Evolutionary conservation across 2,888 invertebrate genomes (phyloP).

Genomic region (Achlya flavicornis): DNA sequence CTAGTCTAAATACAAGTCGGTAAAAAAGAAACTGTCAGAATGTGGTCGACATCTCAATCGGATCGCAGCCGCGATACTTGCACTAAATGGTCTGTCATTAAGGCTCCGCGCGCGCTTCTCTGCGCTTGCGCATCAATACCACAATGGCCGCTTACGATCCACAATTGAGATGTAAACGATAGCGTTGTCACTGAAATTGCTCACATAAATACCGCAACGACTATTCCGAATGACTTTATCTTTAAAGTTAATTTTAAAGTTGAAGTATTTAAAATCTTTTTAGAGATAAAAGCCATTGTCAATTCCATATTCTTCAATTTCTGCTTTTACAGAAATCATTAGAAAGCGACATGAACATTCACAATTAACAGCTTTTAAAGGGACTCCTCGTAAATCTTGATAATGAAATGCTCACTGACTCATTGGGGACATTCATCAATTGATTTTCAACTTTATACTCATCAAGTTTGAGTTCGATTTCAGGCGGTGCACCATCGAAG

Average conservation of each 20-base stretch:
- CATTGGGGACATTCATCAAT: slow-evolving; percentile 29
- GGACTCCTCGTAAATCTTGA: slow-evolving; percentile 78
- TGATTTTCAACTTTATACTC: slow-evolving; percentile 40
- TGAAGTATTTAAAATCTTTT: not conserved
- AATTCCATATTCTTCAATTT: slow-evolving; percentile 20
- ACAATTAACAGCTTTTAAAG: slow-evolving; percentile 76
- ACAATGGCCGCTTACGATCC: slow-evolving; percentile 60
- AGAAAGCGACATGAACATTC: slow-evolving; percentile 65
- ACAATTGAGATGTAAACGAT: slow-evolving; percentile 57
- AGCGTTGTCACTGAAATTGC: slow-evolving; percentile 31
- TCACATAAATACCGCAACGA: slow-evolving; percentile 26
- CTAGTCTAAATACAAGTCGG: slow-evolving; percentile 51
- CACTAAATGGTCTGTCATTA: slow-evolving; percentile 73
- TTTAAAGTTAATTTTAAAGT: not conserved
- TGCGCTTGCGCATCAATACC: slow-evolving; percentile 45
- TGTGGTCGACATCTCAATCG: slow-evolving; percentile 63
- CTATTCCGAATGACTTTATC: slow-evolving; percentile 18
- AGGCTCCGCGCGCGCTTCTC: slow-evolving; percentile 48
- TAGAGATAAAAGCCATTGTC: slow-evolving; percentile 14
- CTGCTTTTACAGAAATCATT: slow-evolving; percentile 56
- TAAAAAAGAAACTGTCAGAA: slow-evolving; percentile 56
- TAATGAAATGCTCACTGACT: slow-evolving; percentile 68
- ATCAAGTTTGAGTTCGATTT: slow-evolving; percentile 50
- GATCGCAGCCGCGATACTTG: slow-evolving; percentile 47
- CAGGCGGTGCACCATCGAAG: slow-evolving; percentile 43